These are phyloP conservation scores for Melopsittacus undulatus DNA, from an alignment of 2,797 vertebrate species.

Conservation along the genomic window DNA sequence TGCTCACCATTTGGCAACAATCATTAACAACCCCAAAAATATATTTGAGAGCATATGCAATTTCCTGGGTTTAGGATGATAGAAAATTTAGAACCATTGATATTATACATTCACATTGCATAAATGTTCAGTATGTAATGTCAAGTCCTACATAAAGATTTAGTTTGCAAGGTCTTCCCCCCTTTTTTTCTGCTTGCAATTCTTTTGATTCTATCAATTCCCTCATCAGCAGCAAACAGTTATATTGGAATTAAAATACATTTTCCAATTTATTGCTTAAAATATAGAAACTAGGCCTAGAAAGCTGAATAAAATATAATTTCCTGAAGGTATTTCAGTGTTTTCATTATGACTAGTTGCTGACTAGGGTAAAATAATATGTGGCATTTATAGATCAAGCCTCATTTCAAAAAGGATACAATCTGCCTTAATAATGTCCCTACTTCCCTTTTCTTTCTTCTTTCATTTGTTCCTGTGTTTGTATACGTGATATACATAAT, in stretches of 20 bases:
- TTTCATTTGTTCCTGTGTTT: not conserved
- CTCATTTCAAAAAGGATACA: not conserved
- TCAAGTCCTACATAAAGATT: not conserved
- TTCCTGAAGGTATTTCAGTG: conserved; percentile 1
- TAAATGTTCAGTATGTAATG: not conserved
- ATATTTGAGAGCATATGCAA: not conserved
- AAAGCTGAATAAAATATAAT: not conserved
- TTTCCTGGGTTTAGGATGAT: not conserved
- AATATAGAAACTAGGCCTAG: not conserved
- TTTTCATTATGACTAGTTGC: not conserved
- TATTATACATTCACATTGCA: not conserved
- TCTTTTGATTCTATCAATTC: not conserved
- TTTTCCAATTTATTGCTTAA: not conserved
- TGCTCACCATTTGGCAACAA: not conserved
- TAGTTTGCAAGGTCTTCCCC: fast-evolving
- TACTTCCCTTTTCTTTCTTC: not conserved
- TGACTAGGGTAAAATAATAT: not conserved
- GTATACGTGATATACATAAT: not conserved
- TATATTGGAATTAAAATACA: not conserved
- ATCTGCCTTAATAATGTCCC: not conserved
- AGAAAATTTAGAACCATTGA: not conserved
- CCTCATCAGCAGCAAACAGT: not conserved
- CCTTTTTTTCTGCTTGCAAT: not conserved
- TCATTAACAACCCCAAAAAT: not conserved
- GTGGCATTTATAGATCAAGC: not conserved